Percentiles rank a stretch among this genome's conserved stretches.
Evolutionary conservation across 2,797 vertebrate genomes (phyloP).

Genomic region (Sebastes itinus): DNA sequence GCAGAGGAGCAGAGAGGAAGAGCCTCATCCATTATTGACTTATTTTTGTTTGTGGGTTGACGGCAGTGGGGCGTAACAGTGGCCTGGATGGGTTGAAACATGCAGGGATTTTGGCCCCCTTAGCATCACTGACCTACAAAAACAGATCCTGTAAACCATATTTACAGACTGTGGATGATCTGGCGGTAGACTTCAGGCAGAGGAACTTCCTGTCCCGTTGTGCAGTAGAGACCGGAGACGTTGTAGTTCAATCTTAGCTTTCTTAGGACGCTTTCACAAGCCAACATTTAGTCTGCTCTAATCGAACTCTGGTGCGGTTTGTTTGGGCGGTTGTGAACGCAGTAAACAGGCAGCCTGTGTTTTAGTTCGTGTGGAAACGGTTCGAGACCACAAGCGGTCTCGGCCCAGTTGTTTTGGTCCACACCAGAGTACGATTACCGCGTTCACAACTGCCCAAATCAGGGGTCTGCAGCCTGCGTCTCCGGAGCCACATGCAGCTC

Average conservation of each 20-base stretch:
- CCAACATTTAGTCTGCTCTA: no score
- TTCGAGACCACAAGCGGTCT: not conserved
- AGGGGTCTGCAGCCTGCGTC: no score
- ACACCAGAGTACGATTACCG: no score
- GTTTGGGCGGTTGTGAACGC: no score
- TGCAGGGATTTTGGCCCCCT: slow-evolving; percentile 16
- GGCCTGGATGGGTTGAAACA: slow-evolving; percentile 41
- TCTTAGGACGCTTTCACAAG: no score
- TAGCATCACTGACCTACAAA: slow-evolving; percentile 50
- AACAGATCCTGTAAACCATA: slow-evolving; percentile 1
- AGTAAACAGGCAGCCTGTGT: no score
- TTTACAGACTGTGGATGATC: slow-evolving; percentile 17
- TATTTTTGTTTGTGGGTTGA: slow-evolving; percentile 53
- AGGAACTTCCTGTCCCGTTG: not conserved
- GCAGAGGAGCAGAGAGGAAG: slow-evolving; percentile 44
- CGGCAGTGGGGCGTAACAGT: slow-evolving; percentile 28
- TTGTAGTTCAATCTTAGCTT: not conserved
- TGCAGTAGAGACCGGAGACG: not conserved
- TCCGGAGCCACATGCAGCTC: no score
- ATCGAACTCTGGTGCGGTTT: no score
- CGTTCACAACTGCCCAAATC: no score
- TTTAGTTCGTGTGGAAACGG: no score
- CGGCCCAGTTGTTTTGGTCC: no score
- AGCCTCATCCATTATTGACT: slow-evolving; percentile 79
- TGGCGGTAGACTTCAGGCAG: not conserved